A percentile compares a stretch with the other conserved stretches of the same genome.
Conservation (phyloP, 1,140 invertebrate genomes). For the Drosophila burlai region DNA sequence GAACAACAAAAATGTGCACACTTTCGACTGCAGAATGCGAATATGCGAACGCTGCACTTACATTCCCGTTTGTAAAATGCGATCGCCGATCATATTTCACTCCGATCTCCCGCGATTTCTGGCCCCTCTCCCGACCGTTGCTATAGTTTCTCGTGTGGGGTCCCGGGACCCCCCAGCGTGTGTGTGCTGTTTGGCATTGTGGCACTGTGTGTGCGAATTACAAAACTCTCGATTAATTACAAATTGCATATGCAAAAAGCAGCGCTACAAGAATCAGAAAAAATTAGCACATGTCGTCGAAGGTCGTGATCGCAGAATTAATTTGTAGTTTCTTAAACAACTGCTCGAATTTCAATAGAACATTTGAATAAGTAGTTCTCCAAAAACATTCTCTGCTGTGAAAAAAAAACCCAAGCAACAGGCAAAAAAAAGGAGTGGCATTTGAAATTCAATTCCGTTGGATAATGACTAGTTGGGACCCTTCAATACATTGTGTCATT, state of each 20-base stretch:
- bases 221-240: conserved; percentile 70
- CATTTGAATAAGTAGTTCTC: not conserved
- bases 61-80: conserved; percentile 74
- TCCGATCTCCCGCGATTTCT: conserved; percentile 38
- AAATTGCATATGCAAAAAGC: conserved; percentile 61
- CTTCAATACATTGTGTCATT: not conserved
- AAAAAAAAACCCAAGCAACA: not conserved
- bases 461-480: not conserved
- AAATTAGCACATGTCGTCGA: conserved; percentile 32
- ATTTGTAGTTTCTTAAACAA: conserved; percentile 15
- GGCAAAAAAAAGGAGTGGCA: not conserved
- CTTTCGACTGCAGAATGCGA: conserved; percentile 50
- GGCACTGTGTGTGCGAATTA: conserved; percentile 36
- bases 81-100: conserved; percentile 81
- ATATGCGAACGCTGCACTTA: conserved; percentile 70
- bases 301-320: conserved; percentile 35
- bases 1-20: conserved; percentile 67
- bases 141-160: conserved; percentile 42
- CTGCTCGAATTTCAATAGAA: conserved; percentile 5
- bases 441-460: not conserved
- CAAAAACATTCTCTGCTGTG: not conserved
- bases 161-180: conserved; percentile 59
- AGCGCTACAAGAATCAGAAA: conserved; percentile 49
- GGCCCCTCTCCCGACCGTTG: conserved; percentile 1
- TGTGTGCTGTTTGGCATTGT: not conserved